These are phyloP conservation scores for Parnassius orleans DNA, from an alignment of 2,888 invertebrate genomes.

Conservation along the genomic window DNA sequence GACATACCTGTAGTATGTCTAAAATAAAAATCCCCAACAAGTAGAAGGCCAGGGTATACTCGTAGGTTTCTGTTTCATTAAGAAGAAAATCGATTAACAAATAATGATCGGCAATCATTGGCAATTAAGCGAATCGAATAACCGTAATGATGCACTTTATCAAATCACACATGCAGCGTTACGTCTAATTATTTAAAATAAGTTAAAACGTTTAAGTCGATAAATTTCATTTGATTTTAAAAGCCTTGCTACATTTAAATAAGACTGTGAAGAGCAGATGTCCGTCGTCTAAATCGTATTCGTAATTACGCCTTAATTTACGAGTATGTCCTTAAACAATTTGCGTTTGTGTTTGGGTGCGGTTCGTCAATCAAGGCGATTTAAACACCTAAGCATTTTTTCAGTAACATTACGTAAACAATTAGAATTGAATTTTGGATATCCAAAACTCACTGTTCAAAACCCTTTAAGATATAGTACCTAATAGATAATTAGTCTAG, in stretches of 20 bases:
- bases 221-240: conserved; percentile 19
- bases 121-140: too few relatives aligned
- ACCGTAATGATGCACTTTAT: background rate
- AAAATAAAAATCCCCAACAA: too few relatives aligned
- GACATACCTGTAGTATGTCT: too few relatives aligned
- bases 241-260: conserved; percentile 9
- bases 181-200: conserved; percentile 9
- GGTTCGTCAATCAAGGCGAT: conserved; percentile 4
- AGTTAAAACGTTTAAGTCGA: conserved; percentile 19
- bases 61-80: too few relatives aligned
- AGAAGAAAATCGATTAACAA: too few relatives aligned
- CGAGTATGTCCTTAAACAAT: conserved; percentile 6
- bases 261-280: conserved; percentile 6
- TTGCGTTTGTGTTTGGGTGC: conserved; percentile 7
- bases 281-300: conserved; percentile 9
- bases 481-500: too few relatives aligned
- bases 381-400: background rate
- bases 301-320: conserved; percentile 17
- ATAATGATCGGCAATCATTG: too few relatives aligned
- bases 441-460: too few relatives aligned
- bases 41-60: too few relatives aligned
- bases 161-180: conserved; percentile 1
- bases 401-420: background rate
- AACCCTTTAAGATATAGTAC: too few relatives aligned
- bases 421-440: too few relatives aligned